Conservation (phyloP, 2,888 invertebrate species). For the Hedychridium roseum region DNA sequence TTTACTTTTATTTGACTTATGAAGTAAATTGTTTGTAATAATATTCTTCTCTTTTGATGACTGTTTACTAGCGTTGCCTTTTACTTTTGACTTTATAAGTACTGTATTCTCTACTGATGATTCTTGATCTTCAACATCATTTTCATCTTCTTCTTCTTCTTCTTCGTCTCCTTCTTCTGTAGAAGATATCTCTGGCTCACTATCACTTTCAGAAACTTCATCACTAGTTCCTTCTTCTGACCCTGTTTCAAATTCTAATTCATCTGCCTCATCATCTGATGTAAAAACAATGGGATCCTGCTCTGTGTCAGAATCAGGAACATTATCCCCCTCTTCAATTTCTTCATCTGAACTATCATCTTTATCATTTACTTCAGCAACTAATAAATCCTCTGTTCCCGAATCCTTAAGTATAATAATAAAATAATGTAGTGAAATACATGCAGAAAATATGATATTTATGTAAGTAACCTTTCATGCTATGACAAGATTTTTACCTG, state of each 20-base stretch:
- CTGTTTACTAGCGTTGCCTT: conserved; percentile 1
- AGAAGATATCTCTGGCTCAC: too few relatives aligned
- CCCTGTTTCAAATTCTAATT: conserved; percentile 46
- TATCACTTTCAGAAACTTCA: conserved; percentile 22
- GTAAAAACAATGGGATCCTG: conserved; percentile 63
- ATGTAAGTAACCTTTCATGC: background rate
- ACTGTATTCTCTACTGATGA: background rate
- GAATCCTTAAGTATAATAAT: conserved; percentile 45
- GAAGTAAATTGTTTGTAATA: conserved; percentile 4
- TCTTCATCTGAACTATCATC: conserved; percentile 65
- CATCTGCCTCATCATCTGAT: conserved; percentile 67
- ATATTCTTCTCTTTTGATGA: conserved; percentile 16
- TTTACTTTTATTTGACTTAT: background rate
- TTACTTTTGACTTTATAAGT: conserved; percentile 11
- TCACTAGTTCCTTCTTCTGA: conserved; percentile 44
- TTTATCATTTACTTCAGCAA: conserved; percentile 54
- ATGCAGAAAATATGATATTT: conserved; percentile 1
- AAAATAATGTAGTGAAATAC: too few relatives aligned
- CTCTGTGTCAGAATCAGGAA: conserved; percentile 64
- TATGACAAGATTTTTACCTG: conserved; percentile 8
- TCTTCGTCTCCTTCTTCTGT: conserved; percentile 10
- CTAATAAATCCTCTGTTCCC: conserved; percentile 49
- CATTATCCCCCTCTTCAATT: conserved; percentile 62
- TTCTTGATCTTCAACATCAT: conserved; percentile 7
- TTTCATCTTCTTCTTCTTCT: conserved; percentile 1